Base-by-base conservation (phyloP, 2,888 invertebrate species). In the Mythimna pallens region DNA sequence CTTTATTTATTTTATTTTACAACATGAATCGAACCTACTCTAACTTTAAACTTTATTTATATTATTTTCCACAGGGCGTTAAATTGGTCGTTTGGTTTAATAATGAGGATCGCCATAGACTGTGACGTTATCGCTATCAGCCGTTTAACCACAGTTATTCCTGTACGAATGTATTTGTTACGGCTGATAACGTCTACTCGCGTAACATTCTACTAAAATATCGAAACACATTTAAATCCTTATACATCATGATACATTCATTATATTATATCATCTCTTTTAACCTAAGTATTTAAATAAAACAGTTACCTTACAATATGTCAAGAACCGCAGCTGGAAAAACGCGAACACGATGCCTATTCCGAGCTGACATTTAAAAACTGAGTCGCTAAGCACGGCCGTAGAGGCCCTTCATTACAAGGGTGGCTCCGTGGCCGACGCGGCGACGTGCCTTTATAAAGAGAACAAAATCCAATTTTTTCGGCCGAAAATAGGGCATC, bases 401-500 rank as follows among this genome's bases (percentile, higher is more conserved):
- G 63, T 65, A 62, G 43, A 43, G 54, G 61, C 69, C 84, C 73
- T 76, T 73, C 71, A 65, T 72, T 72, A 66, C 59, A 36, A 69
- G 61, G 71, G 43, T 59, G 43, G 73, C 69, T 20, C 59, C 70
- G 62, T 70, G 67, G 70, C 59, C 67, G 63, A 58, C 58, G 17
- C 30, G 20, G 5, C 25, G 34, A 34, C 34, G 64, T 73, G 68
- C 59, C 59, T 70, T 57, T 52, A 25, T 34, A 65, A 71, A 50
- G 70, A 62, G 73, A 75, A 77, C 78, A 76, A 69, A 82, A 72
- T 55, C 59, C 79, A 61, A 77, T 73, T 87, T 87, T 88, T 84
- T 82, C 86, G 70, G 75, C 82, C 84, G 85, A 87, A 91, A 89
- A 91, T 91, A 92, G 92, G 91, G 85, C 91, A 89, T 70, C 80